Conservation (phyloP, 2,888 invertebrate species). For the Orthosia gracilis region DNA sequence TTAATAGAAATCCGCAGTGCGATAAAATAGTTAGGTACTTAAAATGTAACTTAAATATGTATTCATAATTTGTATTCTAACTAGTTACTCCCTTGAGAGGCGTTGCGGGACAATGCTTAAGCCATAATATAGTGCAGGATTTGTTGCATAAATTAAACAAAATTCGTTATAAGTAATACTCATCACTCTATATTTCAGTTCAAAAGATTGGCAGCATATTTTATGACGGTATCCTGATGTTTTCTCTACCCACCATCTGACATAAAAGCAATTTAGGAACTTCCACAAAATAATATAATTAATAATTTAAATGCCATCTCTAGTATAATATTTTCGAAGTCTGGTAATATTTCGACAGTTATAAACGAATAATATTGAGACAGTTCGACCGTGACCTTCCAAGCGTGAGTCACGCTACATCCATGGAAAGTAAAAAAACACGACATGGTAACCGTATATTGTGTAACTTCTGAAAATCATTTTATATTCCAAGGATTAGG, state of each 20-base stretch:
- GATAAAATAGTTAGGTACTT: not conserved
- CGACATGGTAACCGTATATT: conserved; percentile 25
- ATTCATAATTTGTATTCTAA: conserved; percentile 32
- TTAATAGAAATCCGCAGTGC: conserved; percentile 21
- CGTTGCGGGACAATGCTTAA: conserved; percentile 16
- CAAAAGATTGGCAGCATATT: not conserved
- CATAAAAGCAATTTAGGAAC: not conserved
- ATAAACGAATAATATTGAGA: conserved; percentile 19
- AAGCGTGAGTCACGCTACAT: conserved; percentile 42
- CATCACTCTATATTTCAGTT: not conserved
- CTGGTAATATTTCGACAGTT: conserved; percentile 9
- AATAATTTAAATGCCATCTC: not conserved
- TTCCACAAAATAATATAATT: conserved; percentile 2
- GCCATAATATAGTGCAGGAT: not conserved
- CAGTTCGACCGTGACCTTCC: conserved; percentile 39
- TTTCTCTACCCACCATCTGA: conserved; percentile 4
- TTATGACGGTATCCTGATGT: not conserved
- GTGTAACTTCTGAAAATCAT: conserved; percentile 18
- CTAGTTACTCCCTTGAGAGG: conserved; percentile 6
- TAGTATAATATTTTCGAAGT: conserved; percentile 10
- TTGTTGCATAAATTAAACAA: not conserved
- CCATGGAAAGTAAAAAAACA: conserved; percentile 26
- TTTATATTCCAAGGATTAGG: conserved; percentile 5
- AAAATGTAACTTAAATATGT: conserved; percentile 24
- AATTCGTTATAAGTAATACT: not conserved